Evolutionary conservation across 1,140 invertebrate genomes (phyloP).

Genomic region (Sipha flava): DNA sequence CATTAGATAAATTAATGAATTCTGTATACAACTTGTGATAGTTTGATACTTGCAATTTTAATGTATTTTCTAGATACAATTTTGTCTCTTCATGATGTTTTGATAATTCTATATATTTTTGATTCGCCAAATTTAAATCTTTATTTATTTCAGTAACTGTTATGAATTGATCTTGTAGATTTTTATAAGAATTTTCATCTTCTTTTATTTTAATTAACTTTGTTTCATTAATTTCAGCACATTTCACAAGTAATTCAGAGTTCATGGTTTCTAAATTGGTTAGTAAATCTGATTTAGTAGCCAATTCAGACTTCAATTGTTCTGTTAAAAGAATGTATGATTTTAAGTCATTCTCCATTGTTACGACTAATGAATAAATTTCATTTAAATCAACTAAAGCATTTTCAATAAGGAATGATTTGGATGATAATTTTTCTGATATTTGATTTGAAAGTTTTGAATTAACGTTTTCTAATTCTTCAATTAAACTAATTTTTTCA

Average conservation of each 20-base stretch:
- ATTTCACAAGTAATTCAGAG: neutral
- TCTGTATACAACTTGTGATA: neutral
- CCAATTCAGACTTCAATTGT: neutral
- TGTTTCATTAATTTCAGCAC: neutral
- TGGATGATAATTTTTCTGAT: too few relatives aligned
- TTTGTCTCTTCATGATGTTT: neutral
- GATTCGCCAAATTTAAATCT: neutral
- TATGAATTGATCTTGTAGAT: neutral
- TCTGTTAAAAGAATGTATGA: neutral
- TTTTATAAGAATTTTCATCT: neutral
- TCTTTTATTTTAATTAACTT: neutral
- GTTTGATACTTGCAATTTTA: neutral
- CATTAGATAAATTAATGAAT: neutral
- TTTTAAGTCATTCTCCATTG: slow-evolving; percentile 1
- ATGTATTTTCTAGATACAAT: neutral
- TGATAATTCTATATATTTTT: neutral
- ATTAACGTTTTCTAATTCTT: neutral
- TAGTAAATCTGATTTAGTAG: neutral
- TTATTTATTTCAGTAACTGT: neutral
- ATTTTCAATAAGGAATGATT: neutral
- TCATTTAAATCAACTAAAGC: neutral
- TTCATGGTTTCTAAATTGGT: neutral
- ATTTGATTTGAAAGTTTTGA: neutral
- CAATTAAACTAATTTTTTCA: neutral
- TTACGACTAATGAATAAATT: neutral